Conservation (phyloP, 2,888 invertebrate species). For the Ormyrus pomaceus region DNA sequence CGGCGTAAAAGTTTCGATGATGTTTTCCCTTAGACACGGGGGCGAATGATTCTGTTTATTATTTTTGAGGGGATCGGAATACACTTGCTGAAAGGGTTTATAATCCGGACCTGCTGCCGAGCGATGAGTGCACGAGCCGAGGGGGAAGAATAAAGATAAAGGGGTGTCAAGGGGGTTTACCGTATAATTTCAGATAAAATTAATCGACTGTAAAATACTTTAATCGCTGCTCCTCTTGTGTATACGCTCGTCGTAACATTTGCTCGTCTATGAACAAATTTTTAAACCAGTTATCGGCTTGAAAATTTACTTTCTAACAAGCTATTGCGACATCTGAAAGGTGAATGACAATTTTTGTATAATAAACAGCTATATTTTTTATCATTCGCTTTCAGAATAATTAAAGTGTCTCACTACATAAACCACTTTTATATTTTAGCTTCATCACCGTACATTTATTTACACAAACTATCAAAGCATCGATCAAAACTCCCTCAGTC, state of each 20-base stretch:
- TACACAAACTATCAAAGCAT: too few relatives aligned
- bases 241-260: too few relatives aligned
- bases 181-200: constrained; percentile 56
- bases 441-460: too few relatives aligned
- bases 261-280: too few relatives aligned
- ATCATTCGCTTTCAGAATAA: too few relatives aligned
- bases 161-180: constrained; percentile 55
- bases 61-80: constrained; percentile 26
- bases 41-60: constrained; percentile 36
- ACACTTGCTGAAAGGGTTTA: constrained; percentile 58
- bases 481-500: not conserved
- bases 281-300: too few relatives aligned
- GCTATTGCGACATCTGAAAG: too few relatives aligned
- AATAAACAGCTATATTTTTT: too few relatives aligned
- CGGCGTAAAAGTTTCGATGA: not conserved
- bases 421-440: too few relatives aligned
- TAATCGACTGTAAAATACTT: constrained; percentile 59
- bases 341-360: too few relatives aligned
- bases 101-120: constrained; percentile 63
- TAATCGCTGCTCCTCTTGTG: constrained; percentile 7
- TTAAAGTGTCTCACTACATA: too few relatives aligned
- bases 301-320: too few relatives aligned
- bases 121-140: constrained; percentile 40
- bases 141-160: constrained; percentile 49
- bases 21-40: constrained; percentile 1